phyloP scores from a whole-genome alignment of 2,113 vertebrate species.

The Scortum barcoo region DNA sequence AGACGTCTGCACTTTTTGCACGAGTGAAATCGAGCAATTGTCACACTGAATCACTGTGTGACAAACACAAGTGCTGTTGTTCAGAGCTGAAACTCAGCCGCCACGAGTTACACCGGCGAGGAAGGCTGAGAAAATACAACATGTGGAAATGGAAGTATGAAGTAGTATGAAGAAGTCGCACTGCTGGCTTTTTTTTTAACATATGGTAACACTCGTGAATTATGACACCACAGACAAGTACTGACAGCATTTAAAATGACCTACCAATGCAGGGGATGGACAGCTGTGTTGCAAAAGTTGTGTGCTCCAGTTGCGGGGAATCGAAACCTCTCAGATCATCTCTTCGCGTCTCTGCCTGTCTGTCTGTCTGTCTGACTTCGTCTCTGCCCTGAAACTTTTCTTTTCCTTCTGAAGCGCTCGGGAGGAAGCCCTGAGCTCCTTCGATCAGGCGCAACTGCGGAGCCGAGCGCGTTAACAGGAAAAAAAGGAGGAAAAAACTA shows the following conservation, averaged over 20 bases:
- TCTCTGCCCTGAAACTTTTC: background rate
- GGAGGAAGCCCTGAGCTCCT: too few relatives aligned
- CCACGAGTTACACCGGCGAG: background rate
- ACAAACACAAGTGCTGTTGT: conserved; percentile 7
- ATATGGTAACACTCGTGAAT: background rate
- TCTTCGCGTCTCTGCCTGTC: background rate
- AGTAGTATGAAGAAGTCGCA: background rate
- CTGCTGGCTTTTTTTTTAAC: background rate
- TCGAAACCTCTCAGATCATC: background rate
- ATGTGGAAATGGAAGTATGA: background rate
- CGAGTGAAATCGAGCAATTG: conserved; percentile 19
- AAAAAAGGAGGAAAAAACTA: too few relatives aligned
- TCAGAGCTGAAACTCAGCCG: background rate
- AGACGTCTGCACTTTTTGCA: conserved; percentile 17
- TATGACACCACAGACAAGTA: background rate
- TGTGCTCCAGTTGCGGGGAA: too few relatives aligned
- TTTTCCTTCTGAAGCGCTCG: too few relatives aligned
- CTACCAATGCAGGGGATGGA: background rate
- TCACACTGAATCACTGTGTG: background rate
- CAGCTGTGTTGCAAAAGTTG: background rate
- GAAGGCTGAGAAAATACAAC: background rate
- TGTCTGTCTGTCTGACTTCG: too few relatives aligned
- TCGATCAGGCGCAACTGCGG: background rate
- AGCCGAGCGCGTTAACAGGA: conserved; percentile 8
- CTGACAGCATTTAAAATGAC: background rate